Conservation (phyloP, 2,797 vertebrate genomes). For the Darevskia mixta region DNA sequence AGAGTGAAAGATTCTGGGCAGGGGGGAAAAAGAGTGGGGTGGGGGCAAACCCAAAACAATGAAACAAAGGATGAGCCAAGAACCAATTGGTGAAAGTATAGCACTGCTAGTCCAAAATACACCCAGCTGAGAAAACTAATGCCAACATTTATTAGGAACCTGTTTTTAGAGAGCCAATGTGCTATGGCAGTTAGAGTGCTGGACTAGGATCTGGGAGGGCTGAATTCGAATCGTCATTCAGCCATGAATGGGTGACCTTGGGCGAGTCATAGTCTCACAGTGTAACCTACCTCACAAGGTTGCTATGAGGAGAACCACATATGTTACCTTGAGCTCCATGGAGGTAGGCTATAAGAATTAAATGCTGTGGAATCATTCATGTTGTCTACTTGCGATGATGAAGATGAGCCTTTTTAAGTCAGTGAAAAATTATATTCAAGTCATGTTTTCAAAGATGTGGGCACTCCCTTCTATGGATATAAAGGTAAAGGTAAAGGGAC, state of each 20-base stretch:
- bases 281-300: no score
- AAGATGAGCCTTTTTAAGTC: slow-evolving; percentile 70
- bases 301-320: no score
- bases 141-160: slow-evolving; percentile 28
- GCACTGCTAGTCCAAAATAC: slow-evolving; percentile 13
- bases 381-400: slow-evolving; percentile 69
- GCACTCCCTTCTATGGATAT: not conserved
- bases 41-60: not conserved
- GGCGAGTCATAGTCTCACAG: no score
- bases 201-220: no score
- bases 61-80: not conserved
- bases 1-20: slow-evolving; percentile 7
- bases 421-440: slow-evolving; percentile 55
- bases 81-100: slow-evolving; percentile 47
- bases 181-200: no score
- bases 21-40: not conserved
- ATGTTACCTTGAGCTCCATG: no score
- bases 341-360: no score
- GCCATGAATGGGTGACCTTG: no score
- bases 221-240: no score
- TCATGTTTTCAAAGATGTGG: fast-evolving
- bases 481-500: no score
- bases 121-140: slow-evolving; percentile 14
- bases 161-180: slow-evolving; percentile 49
- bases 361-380: slow-evolving; percentile 54